Base-by-base conservation (phyloP, 2,888 invertebrate species). In the Ecdyonurus torrentis region DNA sequence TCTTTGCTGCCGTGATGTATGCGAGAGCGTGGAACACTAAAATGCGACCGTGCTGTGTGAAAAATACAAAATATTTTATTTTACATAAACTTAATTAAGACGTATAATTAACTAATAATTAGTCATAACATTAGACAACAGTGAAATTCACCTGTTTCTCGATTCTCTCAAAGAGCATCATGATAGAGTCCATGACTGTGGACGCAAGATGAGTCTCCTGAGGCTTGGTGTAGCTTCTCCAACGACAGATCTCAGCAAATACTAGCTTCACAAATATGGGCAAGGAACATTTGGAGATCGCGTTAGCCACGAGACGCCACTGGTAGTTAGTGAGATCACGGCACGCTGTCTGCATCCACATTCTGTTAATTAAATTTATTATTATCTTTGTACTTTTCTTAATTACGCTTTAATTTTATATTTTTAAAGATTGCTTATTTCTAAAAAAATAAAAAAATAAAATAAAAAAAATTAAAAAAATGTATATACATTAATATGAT, bases 261-360 rank as follows among this genome's bases (percentile, higher is more conserved):
- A 98, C 95, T 58, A 99, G 78, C 76, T 98, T 98, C 0, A 98
- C 94, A 72, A 96, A 98, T 66, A 99, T 92, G 0, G 98, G 97
- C 62, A 97, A 76, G 0, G 96, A 96, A 72, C 97, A 97, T 71
- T 90, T 87, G 18, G 85, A 85, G 50, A 97, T 91, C 0, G 94
- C 95, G 70, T 94, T 95, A 19, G 92, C 89, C 0, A 97, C 97
- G 61, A 96, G 75, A 52, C 90, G 83, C 95, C 95, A 96, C 71
- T 97, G 97, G 72, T 91, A 91, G 71, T 93, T 91, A 58, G 89
- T 89, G 1, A 98, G 77, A 71, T 94, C 94, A 18, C 95, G 79
- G 64, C 88, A 88, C 1, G 89, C 91, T 5, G 88, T 87, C 67
- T 86, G 84, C 86, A 98, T 90, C 98, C 97, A 98, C 79, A 90